Evolutionary conservation across 2,888 invertebrate species (phyloP).

Genomic region (Lutraria lutraria): DNA sequence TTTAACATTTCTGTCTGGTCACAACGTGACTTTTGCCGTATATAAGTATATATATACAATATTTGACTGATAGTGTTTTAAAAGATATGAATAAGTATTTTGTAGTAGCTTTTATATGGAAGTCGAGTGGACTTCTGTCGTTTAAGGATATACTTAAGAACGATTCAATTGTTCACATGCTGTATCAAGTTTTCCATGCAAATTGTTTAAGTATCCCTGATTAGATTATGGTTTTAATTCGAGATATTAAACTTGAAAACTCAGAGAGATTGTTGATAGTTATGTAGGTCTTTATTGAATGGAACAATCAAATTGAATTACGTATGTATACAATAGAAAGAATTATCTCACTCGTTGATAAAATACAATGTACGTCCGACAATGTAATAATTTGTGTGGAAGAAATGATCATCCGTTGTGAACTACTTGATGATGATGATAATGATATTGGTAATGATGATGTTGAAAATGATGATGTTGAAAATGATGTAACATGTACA

Average conservation of each 20-base stretch:
- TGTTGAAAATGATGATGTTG: no score
- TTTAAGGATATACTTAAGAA: background rate
- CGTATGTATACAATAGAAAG: background rate
- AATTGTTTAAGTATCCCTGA: constrained; percentile 9
- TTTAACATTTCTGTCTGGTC: constrained; percentile 3
- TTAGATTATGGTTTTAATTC: constrained; percentile 9
- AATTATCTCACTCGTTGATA: background rate
- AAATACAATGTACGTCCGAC: no score
- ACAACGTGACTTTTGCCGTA: background rate
- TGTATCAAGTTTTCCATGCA: background rate
- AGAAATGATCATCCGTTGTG: no score
- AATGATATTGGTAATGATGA: no score
- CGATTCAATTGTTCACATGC: background rate
- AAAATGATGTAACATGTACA: no score
- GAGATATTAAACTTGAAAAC: background rate
- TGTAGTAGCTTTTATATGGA: background rate
- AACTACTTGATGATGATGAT: no score
- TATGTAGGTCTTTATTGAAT: background rate
- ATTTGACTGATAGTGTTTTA: background rate
- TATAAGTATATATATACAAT: constrained; percentile 1
- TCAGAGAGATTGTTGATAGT: background rate
- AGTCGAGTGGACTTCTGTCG: background rate
- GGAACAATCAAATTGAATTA: background rate
- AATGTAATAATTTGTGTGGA: background rate
- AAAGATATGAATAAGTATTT: background rate